Conservation (phyloP, 1,140 invertebrate species). For the Cydia pomonella region DNA sequence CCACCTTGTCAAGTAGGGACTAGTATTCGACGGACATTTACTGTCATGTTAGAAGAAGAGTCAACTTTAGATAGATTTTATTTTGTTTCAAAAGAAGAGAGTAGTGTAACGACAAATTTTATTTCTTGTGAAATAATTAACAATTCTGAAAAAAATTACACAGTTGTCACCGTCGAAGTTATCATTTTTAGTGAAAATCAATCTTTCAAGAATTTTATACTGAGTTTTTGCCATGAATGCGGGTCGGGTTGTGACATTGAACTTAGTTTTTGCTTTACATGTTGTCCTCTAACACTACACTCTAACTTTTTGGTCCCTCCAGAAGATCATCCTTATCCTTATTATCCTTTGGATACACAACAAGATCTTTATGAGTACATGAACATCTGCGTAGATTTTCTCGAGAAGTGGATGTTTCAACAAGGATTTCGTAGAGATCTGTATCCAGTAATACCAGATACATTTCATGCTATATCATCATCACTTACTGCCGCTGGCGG, state of each 20-base stretch:
- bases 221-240: conserved; percentile 58
- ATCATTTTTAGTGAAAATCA: conserved; percentile 47
- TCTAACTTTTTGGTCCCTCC: conserved; percentile 46
- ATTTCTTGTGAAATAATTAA: conserved; percentile 43
- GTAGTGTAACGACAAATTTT: conserved; percentile 52
- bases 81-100: conserved; percentile 57
- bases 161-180: conserved; percentile 53
- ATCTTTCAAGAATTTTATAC: conserved; percentile 48
- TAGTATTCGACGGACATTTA: conserved; percentile 46
- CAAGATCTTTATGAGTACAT: conserved; percentile 59
- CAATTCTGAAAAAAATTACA: conserved; percentile 41
- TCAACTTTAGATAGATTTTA: conserved; percentile 53
- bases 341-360: conserved; percentile 58
- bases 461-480: conserved; percentile 66
- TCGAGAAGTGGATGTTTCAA: conserved; percentile 75
- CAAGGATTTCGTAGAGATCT: conserved; percentile 74
- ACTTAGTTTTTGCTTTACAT: conserved; percentile 66
- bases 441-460: conserved; percentile 68
- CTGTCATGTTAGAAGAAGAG: conserved; percentile 55
- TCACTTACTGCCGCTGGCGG: conserved; percentile 49
- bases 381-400: conserved; percentile 56
- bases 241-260: conserved; percentile 65
- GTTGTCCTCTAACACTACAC: conserved; percentile 68
- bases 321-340: conserved; percentile 66
- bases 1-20: conserved; percentile 54